These are phyloP conservation scores for Psittacula cyanocephala DNA, from an alignment of 2,113 vertebrate species.

Conservation along the genomic window DNA sequence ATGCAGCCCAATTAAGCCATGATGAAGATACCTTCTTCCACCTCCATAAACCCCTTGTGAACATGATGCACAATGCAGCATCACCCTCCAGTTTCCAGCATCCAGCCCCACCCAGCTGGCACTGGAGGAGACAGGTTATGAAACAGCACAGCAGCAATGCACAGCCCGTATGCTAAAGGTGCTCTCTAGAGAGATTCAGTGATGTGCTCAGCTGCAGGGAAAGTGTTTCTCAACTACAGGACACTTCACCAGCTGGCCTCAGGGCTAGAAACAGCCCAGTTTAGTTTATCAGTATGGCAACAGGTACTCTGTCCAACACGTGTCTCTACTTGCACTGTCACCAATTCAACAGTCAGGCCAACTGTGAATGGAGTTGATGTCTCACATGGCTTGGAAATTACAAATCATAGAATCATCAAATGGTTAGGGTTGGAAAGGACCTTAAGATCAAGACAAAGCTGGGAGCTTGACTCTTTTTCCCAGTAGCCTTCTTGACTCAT, in stretches of 20 bases:
- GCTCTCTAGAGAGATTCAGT: not conserved
- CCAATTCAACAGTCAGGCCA: not conserved
- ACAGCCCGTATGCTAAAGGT: not conserved
- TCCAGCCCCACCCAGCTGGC: not conserved
- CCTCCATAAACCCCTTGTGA: fast-evolving
- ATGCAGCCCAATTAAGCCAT: not conserved
- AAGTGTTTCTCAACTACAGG: not conserved
- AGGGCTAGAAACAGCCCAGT: not conserved
- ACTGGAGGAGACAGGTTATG: not conserved
- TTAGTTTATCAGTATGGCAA: not conserved
- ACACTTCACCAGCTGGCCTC: not conserved
- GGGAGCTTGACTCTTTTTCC: not conserved
- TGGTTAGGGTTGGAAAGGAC: not conserved
- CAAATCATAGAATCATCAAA: not conserved
- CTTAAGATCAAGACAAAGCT: not conserved
- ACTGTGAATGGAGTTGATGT: not conserved
- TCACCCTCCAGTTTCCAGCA: not conserved
- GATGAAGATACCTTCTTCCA: not conserved
- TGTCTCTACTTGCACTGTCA: not conserved
- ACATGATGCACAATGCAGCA: not conserved
- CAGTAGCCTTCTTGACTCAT: too few species aligned
- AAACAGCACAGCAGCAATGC: not conserved
- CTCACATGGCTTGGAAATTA: not conserved
- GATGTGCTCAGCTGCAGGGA: not conserved
- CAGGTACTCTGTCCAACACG: not conserved